These are phyloP conservation scores for Melanostigma gelatinosum DNA, from an alignment of 2,113 vertebrate genomes.

Conservation along the genomic window DNA sequence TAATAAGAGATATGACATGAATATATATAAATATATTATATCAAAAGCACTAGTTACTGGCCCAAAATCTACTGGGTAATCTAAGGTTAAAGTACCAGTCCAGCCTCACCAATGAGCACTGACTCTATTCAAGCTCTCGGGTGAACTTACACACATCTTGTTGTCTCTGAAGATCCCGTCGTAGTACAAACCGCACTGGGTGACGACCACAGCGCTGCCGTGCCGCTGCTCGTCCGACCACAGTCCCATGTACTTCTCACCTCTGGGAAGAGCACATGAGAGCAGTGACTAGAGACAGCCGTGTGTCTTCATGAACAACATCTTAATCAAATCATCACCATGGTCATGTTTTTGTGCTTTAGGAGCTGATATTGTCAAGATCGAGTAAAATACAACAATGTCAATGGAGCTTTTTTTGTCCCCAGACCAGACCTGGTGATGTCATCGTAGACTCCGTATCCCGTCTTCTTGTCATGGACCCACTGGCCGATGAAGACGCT, in stretches of 20 bases:
- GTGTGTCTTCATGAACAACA: background rate
- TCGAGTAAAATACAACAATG: background rate
- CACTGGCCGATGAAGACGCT: conserved; percentile 98
- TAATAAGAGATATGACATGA: background rate
- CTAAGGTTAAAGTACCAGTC: background rate
- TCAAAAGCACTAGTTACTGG: background rate
- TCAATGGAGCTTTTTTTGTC: background rate
- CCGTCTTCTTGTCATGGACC: conserved; percentile 92
- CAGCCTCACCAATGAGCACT: background rate
- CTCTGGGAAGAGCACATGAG: conserved; percentile 78
- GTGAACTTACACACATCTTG: conserved; percentile 93
- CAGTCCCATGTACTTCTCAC: conserved; percentile 97
- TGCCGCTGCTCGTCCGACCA: conserved; percentile 94
- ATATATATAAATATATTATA: background rate
- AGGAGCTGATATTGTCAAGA: background rate
- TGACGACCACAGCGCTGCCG: conserved; percentile 91
- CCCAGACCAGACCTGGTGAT: conserved; percentile 88
- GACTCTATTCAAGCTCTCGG: background rate
- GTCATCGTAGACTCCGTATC: conserved; percentile 96
- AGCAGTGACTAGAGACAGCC: background rate
- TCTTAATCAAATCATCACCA: too few relatives aligned
- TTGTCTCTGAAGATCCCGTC: conserved; percentile 93
- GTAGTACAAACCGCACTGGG: conserved; percentile 93
- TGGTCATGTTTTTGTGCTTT: background rate
- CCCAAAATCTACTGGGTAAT: background rate